phyloP scores from a whole-genome alignment of 2,888 invertebrate genomes.

The Epinotia nisella region DNA sequence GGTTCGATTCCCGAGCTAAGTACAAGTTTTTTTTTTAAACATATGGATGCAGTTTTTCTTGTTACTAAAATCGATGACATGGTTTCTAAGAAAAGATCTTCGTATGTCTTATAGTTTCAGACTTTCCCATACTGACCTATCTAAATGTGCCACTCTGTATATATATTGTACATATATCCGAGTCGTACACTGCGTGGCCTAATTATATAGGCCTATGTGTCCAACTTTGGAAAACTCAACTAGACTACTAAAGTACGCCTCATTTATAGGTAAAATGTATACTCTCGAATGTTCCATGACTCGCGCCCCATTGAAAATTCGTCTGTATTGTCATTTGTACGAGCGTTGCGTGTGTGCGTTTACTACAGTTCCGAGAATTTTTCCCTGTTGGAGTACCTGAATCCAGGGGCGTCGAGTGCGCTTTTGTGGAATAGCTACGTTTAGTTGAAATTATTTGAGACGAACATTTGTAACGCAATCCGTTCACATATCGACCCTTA shows the following conservation, averaged over 20 bases:
- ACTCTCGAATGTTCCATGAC: constrained; percentile 36
- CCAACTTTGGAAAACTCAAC: not conserved
- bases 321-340: constrained; percentile 52
- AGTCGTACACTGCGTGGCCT: too few relatives aligned
- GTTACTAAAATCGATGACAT: too few relatives aligned
- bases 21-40: too few relatives aligned
- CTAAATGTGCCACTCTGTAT: too few relatives aligned
- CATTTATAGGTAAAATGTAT: not conserved
- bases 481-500: not conserved
- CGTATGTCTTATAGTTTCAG: too few relatives aligned
- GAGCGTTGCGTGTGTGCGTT: constrained; percentile 59
- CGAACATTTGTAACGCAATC: not conserved
- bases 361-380: constrained; percentile 65
- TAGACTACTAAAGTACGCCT: too few relatives aligned
- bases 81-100: too few relatives aligned
- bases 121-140: too few relatives aligned
- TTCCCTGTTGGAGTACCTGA: constrained; percentile 45
- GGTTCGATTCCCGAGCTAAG: too few relatives aligned
- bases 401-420: constrained; percentile 31
- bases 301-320: constrained; percentile 53
- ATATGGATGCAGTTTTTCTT: too few relatives aligned
- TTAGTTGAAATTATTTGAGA: not conserved
- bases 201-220: too few relatives aligned
- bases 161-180: too few relatives aligned
- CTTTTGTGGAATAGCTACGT: constrained; percentile 22